Percentiles rank a stretch among this genome's conserved stretches.
These are phyloP conservation scores for Erebia palarica DNA, from an alignment of 2,888 invertebrate species.

Conservation along the genomic window DNA sequence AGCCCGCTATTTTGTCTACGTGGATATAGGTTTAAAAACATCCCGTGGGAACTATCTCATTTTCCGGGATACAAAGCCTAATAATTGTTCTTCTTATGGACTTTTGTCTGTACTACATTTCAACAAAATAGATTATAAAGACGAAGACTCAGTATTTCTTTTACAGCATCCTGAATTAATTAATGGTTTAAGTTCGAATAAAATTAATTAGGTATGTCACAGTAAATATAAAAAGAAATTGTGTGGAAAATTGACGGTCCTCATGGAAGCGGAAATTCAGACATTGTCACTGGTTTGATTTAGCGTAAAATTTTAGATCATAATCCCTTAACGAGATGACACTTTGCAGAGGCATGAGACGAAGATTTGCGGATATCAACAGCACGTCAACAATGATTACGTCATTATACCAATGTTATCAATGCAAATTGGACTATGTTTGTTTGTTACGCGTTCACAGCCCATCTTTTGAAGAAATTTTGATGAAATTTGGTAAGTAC, in stretches of 20 bases:
- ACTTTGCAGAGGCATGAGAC: neutral
- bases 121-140: neutral
- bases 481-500: too few species aligned
- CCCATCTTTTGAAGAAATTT: neutral
- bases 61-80: too few species aligned
- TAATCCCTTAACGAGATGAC: neutral
- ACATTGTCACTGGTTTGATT: slow-evolving; percentile 17
- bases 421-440: neutral
- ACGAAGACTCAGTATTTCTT: neutral
- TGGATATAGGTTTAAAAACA: too few species aligned
- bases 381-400: neutral
- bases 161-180: neutral
- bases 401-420: neutral
- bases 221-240: slow-evolving; percentile 60
- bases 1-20: too few species aligned
- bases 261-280: slow-evolving; percentile 41
- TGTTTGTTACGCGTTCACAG: neutral
- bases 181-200: neutral
- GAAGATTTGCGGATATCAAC: neutral
- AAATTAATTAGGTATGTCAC: neutral
- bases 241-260: slow-evolving; percentile 67
- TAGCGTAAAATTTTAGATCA: slow-evolving; percentile 14
- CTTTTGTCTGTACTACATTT: too few species aligned
- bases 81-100: too few species aligned
- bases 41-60: too few species aligned